Evolutionary conservation across 2,113 vertebrate genomes (phyloP), one percentile per base, ranked within the genome.

Genomic region (Melospiza melodia): DNA sequence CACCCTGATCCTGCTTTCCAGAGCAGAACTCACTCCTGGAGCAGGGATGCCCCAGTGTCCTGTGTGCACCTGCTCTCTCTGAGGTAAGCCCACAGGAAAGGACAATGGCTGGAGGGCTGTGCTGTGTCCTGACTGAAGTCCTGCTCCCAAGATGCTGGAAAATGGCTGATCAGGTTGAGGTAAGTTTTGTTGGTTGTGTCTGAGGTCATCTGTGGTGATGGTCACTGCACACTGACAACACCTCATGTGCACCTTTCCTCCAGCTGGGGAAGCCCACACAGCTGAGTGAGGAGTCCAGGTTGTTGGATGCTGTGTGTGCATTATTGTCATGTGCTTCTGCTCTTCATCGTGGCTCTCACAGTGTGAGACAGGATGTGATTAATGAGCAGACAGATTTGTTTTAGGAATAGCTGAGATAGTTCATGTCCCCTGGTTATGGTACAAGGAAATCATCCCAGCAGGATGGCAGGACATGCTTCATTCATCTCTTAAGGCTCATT

Each of bases 401-500:
- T 58, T 63, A 73, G 43, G 71, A 75, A 25, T 55, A 77, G 61
- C 37, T 55, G 68, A 69, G 48, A 33, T 91, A 21, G 6, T 71
- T 59, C 44, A 37, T 72, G 78, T 73, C 35, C 33, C 15, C 54
- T 2, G 8, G 67, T 77, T 67, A 57, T 10, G 13, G 4, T 52
- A 85, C 52, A 78, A 81, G 72, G 57, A 88, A 94, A 75, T 81
- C 25, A 77, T 81, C 52, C 37, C 68, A 88, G 58, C 76, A 78
- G 88, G 71, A 73, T 94, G 76, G n/a, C 88, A 95, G 88, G 65
- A 83, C 73, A 85, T 74, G 68, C 83, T 96, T 95, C 92, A 75
- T 94, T 92, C 82, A 81, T 93, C 68, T 95, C 90, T 92, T 76
- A 71, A 73, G 87, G 75, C 75, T 93, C 89, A 58, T 84, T 94